Evolutionary conservation across 1,140 invertebrate species (phyloP).

Genomic region (Lasaia peninsularis): DNA sequence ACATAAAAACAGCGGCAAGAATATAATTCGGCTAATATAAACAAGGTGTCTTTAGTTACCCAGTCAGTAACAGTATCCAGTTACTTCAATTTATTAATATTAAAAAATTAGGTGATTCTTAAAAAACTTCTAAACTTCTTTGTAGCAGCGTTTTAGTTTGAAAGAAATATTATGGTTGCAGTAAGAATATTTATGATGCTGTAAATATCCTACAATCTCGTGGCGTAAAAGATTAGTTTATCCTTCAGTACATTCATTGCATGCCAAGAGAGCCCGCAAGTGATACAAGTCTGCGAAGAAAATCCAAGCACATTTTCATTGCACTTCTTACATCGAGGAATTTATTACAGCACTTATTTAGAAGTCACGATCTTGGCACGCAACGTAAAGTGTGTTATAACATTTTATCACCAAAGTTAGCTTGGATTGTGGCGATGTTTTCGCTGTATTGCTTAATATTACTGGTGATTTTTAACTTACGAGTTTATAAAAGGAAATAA

Average conservation of each 20-base stretch:
- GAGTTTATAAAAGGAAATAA: not conserved
- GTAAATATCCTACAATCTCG: not conserved
- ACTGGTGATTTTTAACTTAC: not conserved
- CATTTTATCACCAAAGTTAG: not conserved
- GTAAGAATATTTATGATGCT: not conserved
- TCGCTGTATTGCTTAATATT: not conserved
- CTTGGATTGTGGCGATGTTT: not conserved
- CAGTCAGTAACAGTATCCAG: too few species aligned
- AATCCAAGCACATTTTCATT: constrained; percentile 1
- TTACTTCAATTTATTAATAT: too few species aligned
- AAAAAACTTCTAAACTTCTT: too few species aligned
- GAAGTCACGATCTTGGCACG: not conserved
- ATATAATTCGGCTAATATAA: too few species aligned
- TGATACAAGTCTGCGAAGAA: constrained; percentile 1
- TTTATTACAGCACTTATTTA: constrained; percentile 4
- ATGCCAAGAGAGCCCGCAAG: not conserved
- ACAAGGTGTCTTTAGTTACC: too few species aligned
- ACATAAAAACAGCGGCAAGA: too few species aligned
- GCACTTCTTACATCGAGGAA: not conserved
- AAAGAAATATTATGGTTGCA: too few species aligned
- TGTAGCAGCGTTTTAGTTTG: too few species aligned
- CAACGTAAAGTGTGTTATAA: constrained; percentile 1
- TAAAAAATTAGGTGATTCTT: too few species aligned
- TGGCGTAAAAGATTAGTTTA: not conserved
- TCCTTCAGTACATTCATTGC: not conserved